These are phyloP conservation scores for Julus scandinavius DNA, from an alignment of 2,888 invertebrate species.

Conservation along the genomic window DNA sequence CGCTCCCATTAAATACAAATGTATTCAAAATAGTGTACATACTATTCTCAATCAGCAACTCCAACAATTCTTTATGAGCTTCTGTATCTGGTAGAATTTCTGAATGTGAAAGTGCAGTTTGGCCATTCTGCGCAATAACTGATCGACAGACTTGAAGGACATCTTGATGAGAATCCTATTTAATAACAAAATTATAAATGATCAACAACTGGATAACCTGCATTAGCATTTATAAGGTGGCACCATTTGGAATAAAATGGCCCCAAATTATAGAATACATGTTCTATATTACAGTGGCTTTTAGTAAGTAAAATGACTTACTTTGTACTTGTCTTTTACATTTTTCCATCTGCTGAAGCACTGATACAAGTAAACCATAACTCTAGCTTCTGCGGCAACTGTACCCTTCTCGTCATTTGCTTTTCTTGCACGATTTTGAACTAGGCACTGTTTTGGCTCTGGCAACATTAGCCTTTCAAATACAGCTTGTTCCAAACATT, in stretches of 20 bases:
- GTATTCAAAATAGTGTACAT: not conserved
- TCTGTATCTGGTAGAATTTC: slow-evolving; percentile 30
- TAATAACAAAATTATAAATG: not conserved
- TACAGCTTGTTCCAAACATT: slow-evolving; percentile 78
- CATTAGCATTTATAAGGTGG: too few relatives aligned
- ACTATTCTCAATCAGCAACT: slow-evolving; percentile 37
- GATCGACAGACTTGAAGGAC: not conserved
- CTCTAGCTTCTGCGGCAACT: slow-evolving; percentile 72
- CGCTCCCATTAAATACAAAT: too few relatives aligned
- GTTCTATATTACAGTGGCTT: too few relatives aligned
- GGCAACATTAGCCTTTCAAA: slow-evolving; percentile 78
- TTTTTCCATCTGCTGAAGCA: slow-evolving; percentile 66
- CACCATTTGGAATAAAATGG: too few relatives aligned
- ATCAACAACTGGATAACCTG: not conserved
- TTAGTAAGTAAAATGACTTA: not conserved
- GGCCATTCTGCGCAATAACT: not conserved
- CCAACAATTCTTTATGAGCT: not conserved
- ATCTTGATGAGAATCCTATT: not conserved
- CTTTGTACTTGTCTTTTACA: slow-evolving; percentile 21
- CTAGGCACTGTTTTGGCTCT: slow-evolving; percentile 59
- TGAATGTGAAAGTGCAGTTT: slow-evolving; percentile 30
- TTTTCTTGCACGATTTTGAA: not conserved
- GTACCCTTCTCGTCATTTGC: slow-evolving; percentile 61
- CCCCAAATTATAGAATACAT: too few relatives aligned
- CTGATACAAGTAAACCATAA: slow-evolving; percentile 78